phyloP scores from a whole-genome alignment of 2,113 vertebrate genomes.

The Bos indicus region DNA sequence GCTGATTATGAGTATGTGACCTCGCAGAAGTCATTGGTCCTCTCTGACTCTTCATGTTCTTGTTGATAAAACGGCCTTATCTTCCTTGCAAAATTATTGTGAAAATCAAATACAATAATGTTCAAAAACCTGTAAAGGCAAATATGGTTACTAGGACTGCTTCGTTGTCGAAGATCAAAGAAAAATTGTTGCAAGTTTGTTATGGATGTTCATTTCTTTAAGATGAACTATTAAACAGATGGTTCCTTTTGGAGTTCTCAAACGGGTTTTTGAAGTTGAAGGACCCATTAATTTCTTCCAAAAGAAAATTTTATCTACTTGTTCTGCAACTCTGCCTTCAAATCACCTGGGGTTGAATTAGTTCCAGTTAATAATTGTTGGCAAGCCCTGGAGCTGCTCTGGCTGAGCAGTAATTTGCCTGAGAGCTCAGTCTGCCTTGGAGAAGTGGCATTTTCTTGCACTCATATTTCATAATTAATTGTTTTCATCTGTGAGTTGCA shows the following conservation, averaged over 20 bases:
- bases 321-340: conserved; percentile 20
- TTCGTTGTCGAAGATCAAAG: not conserved
- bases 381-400: conserved; percentile 31
- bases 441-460: conserved; percentile 53
- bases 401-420: conserved; percentile 44
- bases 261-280: conserved; percentile 32
- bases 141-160: not conserved
- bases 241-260: conserved; percentile 11
- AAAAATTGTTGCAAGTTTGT: not conserved
- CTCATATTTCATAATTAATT: conserved; percentile 59
- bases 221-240: not conserved
- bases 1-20: not conserved
- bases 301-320: conserved; percentile 58
- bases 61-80: not conserved
- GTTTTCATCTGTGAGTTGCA: conserved; percentile 20
- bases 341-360: conserved; percentile 66
- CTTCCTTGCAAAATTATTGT: not conserved
- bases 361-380: conserved; percentile 71
- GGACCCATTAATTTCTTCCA: conserved; percentile 57
- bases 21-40: not conserved
- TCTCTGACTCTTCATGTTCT: not conserved
- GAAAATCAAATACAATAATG: not conserved
- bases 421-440: conserved; percentile 45
- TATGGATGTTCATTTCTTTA: not conserved
- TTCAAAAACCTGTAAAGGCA: not conserved